These are phyloP conservation scores for Zaprionus inermis DNA, from an alignment of 1,140 invertebrate genomes.

Conservation along the genomic window DNA sequence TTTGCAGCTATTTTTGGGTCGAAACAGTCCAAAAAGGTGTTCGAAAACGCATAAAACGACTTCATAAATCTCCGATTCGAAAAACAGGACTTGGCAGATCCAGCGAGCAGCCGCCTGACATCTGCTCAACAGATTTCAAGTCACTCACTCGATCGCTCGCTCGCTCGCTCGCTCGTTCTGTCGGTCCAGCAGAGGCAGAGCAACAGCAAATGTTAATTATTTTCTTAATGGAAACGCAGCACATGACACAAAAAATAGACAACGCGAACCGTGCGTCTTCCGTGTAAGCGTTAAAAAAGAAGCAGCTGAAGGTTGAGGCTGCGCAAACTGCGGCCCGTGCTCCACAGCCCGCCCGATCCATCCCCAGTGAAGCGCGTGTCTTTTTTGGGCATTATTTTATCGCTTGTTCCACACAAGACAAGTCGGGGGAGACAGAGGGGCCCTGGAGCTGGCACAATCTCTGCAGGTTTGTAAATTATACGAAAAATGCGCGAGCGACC, in stretches of 20 bases:
- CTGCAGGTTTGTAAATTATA: conserved; percentile 55
- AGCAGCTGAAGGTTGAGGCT: conserved; percentile 32
- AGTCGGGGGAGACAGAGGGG: not conserved
- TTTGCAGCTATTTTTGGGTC: conserved; percentile 16
- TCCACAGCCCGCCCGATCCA: not conserved
- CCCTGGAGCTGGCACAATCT: conserved; percentile 37
- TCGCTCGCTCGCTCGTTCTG: no score
- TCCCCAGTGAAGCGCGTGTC: conserved; percentile 72
- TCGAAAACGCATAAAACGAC: conserved; percentile 71
- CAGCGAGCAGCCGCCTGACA: conserved; percentile 56
- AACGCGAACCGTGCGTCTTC: conserved; percentile 58
- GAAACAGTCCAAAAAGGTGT: conserved; percentile 54
- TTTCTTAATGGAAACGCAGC: conserved; percentile 80
- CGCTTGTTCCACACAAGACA: not conserved
- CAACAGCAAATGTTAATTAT: conserved; percentile 79
- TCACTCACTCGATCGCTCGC: conserved; percentile 17
- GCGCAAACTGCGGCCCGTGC: conserved; percentile 21
- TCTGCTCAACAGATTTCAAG: conserved; percentile 81
- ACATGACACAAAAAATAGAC: conserved; percentile 68
- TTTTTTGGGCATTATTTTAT: conserved; percentile 55
- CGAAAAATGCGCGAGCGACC: conserved; percentile 16
- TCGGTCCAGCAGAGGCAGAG: conserved; percentile 18
- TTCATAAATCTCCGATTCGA: conserved; percentile 56
- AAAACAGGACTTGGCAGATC: conserved; percentile 37
- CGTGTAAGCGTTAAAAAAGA: conserved; percentile 62